Evolutionary conservation across 2,888 invertebrate genomes (phyloP).

Genomic region (Ophion costatus): DNA sequence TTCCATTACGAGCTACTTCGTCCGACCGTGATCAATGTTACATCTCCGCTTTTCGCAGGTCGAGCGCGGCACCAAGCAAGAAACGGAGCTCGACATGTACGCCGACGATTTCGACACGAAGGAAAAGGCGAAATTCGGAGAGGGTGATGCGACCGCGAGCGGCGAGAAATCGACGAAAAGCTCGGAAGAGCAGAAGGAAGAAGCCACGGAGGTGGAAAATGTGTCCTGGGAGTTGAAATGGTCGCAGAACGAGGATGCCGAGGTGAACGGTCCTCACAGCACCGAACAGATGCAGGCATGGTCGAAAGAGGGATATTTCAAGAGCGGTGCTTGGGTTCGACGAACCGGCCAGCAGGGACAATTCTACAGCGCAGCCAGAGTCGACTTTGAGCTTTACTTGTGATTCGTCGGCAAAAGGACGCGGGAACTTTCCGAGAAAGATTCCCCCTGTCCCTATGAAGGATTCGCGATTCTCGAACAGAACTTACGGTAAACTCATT

Average conservation of each 20-base stretch:
- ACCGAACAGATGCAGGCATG: slow-evolving; percentile 96
- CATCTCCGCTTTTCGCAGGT: slow-evolving; percentile 65
- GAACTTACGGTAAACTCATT: background rate
- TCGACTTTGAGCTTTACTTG: slow-evolving; percentile 97
- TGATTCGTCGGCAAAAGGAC: slow-evolving; percentile 80
- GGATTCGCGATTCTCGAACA: background rate
- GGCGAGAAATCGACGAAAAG: slow-evolving; percentile 34
- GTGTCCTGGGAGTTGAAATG: slow-evolving; percentile 96
- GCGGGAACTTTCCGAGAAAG: background rate
- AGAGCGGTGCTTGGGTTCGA: slow-evolving; percentile 93
- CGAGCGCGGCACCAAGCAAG: slow-evolving; percentile 81
- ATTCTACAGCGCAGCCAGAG: slow-evolving; percentile 94
- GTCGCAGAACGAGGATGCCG: slow-evolving; percentile 89
- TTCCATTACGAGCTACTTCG: background rate
- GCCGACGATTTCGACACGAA: slow-evolving; percentile 94
- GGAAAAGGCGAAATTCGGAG: slow-evolving; percentile 86
- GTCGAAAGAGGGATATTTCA: slow-evolving; percentile 93
- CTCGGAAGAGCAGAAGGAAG: slow-evolving; percentile 70
- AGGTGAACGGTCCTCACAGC: slow-evolving; percentile 93
- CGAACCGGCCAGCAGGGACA: slow-evolving; percentile 89
- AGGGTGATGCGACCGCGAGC: slow-evolving; percentile 70
- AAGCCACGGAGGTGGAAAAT: slow-evolving; percentile 80
- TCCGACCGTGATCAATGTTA: background rate
- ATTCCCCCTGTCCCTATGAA: background rate
- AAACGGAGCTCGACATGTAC: slow-evolving; percentile 95